Conservation (phyloP, 2,888 invertebrate genomes). For the Clistopyga incitator region DNA sequence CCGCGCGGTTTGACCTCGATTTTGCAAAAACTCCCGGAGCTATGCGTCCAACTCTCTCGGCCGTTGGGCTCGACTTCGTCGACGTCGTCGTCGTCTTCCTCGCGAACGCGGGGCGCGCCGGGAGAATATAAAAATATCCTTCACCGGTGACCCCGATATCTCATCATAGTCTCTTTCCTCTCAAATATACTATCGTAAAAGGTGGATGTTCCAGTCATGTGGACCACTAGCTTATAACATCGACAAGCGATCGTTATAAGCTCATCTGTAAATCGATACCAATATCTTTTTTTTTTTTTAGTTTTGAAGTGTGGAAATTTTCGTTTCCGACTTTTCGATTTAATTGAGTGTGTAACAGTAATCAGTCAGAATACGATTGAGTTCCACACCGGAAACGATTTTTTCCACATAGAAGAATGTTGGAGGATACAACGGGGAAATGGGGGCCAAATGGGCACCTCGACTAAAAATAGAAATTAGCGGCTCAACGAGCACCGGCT, state of each 20-base stretch:
- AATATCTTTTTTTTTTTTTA: background rate
- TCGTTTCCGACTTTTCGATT: background rate
- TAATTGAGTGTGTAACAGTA: background rate
- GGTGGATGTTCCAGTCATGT: constrained; percentile 6
- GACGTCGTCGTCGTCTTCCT: constrained; percentile 43
- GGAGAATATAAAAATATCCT: constrained; percentile 65
- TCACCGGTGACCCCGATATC: constrained; percentile 66
- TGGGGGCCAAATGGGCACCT: too few relatives aligned
- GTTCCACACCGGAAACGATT: too few relatives aligned
- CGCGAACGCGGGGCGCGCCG: constrained; percentile 43
- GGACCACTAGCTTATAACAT: constrained; percentile 19
- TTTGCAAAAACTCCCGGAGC: constrained; percentile 26
- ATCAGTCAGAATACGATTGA: too few relatives aligned
- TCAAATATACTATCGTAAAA: constrained; percentile 14
- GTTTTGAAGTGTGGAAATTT: too few relatives aligned
- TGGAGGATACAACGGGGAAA: too few relatives aligned
- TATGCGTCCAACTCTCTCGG: constrained; percentile 29
- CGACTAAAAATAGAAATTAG: too few relatives aligned
- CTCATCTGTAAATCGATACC: constrained; percentile 22
- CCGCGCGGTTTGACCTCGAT: constrained; percentile 60
- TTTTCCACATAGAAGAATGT: too few relatives aligned
- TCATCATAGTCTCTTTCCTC: constrained; percentile 57
- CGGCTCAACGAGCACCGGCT: too few relatives aligned
- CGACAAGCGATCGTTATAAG: constrained; percentile 45
- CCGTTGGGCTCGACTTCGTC: constrained; percentile 8